A percentile compares a stretch with the other conserved stretches of the same genome.
Evolutionary conservation across 2,797 vertebrate genomes (phyloP).

Genomic region (Anguilla megastoma): DNA sequence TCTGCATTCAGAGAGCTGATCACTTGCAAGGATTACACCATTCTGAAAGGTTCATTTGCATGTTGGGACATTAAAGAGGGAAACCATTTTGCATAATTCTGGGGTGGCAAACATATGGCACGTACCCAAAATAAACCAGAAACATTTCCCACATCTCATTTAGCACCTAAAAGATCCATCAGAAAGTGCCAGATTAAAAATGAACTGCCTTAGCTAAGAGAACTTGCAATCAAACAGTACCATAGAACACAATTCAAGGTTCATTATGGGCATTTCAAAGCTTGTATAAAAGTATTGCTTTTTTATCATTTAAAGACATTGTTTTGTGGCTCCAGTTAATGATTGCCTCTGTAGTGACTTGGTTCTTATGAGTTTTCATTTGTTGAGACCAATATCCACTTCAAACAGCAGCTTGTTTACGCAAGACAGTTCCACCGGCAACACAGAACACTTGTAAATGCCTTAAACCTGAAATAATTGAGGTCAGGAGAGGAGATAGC

Average conservation of each 20-base stretch:
- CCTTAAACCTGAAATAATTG: slow-evolving; percentile 17
- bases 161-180: not conserved
- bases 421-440: not conserved
- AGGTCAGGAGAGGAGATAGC: slow-evolving; percentile 28
- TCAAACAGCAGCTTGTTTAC: not conserved
- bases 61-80: not conserved
- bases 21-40: not conserved
- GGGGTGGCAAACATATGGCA: not conserved
- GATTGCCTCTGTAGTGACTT: not conserved
- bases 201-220: not conserved
- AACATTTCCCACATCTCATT: not conserved
- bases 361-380: not conserved
- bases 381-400: not conserved
- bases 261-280: not conserved
- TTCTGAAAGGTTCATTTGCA: not conserved
- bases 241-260: not conserved
- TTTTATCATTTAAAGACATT: not conserved
- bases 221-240: not conserved
- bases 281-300: not conserved
- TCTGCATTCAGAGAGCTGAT: not conserved
- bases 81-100: not conserved
- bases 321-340: not conserved
- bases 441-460: not conserved
- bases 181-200: not conserved
- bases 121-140: not conserved